These are phyloP conservation scores for Nemapogon koenigi DNA, from an alignment of 2,888 invertebrate genomes.

Conservation along the genomic window DNA sequence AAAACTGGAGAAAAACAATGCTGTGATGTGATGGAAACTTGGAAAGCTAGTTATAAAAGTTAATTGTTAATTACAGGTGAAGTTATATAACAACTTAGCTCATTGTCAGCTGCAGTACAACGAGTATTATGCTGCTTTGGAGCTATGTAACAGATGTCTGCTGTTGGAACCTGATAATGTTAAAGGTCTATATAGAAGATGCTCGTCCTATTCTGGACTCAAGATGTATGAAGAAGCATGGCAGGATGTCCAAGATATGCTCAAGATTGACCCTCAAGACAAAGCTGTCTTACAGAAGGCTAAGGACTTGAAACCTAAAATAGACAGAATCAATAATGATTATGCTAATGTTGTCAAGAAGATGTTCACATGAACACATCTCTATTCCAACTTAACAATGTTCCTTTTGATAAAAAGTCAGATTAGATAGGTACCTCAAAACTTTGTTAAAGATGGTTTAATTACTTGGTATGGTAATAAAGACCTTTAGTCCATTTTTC, in stretches of 20 bases:
- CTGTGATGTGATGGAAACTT: background rate
- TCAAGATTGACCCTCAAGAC: slow-evolving; percentile 70
- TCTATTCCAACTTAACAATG: too few species aligned
- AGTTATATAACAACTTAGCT: slow-evolving; percentile 82
- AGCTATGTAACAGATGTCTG: slow-evolving; percentile 78
- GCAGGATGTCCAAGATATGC: slow-evolving; percentile 57
- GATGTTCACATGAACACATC: slow-evolving; percentile 42
- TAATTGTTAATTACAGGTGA: slow-evolving; percentile 40
- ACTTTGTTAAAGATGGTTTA: too few species aligned
- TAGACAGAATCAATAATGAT: slow-evolving; percentile 66
- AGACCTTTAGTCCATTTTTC: too few species aligned
- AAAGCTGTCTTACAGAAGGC: slow-evolving; percentile 68
- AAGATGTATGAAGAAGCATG: slow-evolving; percentile 72
- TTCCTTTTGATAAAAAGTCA: too few species aligned
- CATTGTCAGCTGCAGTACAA: slow-evolving; percentile 77
- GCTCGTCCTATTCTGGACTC: slow-evolving; percentile 72
- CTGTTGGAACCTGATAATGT: slow-evolving; percentile 77
- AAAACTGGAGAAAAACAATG: too few species aligned
- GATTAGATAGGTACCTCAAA: too few species aligned
- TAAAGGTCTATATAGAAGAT: slow-evolving; percentile 88
- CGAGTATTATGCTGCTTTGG: slow-evolving; percentile 70
- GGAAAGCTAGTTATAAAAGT: background rate
- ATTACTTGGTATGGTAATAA: too few species aligned
- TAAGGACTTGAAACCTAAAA: slow-evolving; percentile 55
- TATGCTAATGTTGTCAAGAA: slow-evolving; percentile 66